Percentiles rank a stretch among this genome's conserved stretches.
Evolutionary conservation across 1,140 invertebrate species (phyloP).

Genomic region (Coelopa frigida): DNA sequence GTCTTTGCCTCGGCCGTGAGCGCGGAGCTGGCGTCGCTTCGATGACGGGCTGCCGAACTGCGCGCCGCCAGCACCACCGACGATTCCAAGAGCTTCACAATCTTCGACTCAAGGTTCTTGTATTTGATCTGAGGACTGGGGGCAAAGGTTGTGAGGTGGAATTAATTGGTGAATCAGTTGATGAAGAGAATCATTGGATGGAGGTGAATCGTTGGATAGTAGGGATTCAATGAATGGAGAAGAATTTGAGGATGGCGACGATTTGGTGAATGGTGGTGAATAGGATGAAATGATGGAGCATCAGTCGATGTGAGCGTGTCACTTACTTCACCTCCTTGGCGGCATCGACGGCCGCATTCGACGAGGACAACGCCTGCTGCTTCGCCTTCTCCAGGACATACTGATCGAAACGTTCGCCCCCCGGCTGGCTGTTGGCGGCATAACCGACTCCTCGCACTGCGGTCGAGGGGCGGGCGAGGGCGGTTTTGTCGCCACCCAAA

Average conservation of each 20-base stretch:
- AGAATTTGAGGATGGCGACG: no score
- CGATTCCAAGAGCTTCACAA: slow-evolving; percentile 77
- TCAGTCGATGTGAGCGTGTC: slow-evolving; percentile 42
- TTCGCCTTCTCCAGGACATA: slow-evolving; percentile 58
- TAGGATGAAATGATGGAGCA: slow-evolving; percentile 31
- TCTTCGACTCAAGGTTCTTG: slow-evolving; percentile 69
- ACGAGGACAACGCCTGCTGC: slow-evolving; percentile 34
- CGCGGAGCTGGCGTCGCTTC: background rate
- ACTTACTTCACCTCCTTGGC: slow-evolving; percentile 55
- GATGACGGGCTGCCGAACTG: background rate
- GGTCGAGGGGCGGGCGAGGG: slow-evolving; percentile 74
- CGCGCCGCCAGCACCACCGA: slow-evolving; percentile 58
- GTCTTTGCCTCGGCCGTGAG: slow-evolving; percentile 20
- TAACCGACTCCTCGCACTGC: slow-evolving; percentile 93
- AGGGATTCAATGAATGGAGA: no score
- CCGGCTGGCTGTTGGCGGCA: slow-evolving; percentile 56
- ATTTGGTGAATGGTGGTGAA: no score
- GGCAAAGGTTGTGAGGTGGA: no score
- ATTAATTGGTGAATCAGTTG: no score
- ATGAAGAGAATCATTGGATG: no score
- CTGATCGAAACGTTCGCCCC: slow-evolving; percentile 66
- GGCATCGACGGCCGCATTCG: slow-evolving; percentile 49
- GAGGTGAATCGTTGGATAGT: no score
- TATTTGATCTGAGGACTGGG: slow-evolving; percentile 79
- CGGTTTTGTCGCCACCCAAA: slow-evolving; percentile 25